Conservation (phyloP, 2,113 vertebrate genomes). For the Caretta caretta region DNA sequence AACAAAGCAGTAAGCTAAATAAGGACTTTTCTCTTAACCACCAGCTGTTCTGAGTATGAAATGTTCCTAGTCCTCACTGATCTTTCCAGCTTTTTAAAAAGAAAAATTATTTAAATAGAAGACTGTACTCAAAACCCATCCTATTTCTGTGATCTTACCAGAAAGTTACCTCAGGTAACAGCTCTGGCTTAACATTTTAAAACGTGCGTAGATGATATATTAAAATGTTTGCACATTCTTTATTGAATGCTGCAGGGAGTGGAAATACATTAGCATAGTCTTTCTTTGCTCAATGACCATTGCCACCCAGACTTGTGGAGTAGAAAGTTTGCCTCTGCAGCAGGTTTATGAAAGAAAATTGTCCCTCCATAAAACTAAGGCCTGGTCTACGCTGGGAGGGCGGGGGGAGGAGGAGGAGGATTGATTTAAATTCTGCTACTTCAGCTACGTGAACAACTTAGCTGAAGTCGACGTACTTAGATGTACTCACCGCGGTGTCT, state of each 20-base stretch:
- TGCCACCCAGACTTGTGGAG: background rate
- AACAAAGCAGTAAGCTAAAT: slow-evolving; percentile 13
- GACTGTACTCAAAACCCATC: background rate
- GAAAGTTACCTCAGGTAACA: background rate
- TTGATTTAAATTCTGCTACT: too few relatives aligned
- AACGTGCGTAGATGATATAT: fast-evolving
- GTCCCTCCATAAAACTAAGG: background rate
- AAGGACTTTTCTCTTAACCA: background rate
- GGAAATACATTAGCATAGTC: background rate
- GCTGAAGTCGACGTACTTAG: too few relatives aligned
- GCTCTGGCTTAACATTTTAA: background rate
- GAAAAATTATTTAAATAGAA: background rate
- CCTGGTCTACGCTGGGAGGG: too few relatives aligned
- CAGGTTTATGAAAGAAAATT: background rate
- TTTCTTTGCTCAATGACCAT: fast-evolving
- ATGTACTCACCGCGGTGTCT: too few relatives aligned
- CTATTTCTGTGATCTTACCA: background rate
- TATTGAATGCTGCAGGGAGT: background rate
- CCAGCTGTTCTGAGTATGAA: background rate
- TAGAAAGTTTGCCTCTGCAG: background rate
- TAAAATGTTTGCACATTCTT: background rate
- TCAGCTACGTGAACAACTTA: too few relatives aligned
- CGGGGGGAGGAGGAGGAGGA: too few relatives aligned
- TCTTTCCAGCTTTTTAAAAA: background rate
- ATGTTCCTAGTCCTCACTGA: background rate